A percentile compares a stretch with the other conserved stretches of the same genome.
Evolutionary conservation across 1,140 invertebrate species (phyloP).

Genomic region (Drosophila lowei): DNA sequence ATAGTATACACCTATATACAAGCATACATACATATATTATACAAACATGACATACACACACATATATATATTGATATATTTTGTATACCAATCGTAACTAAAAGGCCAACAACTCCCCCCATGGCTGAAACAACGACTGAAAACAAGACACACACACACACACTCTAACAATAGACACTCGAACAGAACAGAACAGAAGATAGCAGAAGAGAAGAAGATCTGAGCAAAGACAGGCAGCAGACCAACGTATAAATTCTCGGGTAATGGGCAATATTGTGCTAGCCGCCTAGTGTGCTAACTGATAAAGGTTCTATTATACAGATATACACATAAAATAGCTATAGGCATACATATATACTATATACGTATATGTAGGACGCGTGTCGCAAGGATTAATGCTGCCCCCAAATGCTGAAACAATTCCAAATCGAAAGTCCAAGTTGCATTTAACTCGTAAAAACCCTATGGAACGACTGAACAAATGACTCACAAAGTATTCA

Average conservation of each 20-base stretch:
- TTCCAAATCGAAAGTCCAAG: constrained; percentile 38
- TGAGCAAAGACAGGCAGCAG: constrained; percentile 2
- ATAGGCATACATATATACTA: constrained; percentile 28
- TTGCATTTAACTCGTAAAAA: constrained; percentile 34
- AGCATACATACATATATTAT: constrained; percentile 55
- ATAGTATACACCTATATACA: constrained; percentile 43
- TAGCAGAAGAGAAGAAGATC: too few relatives aligned
- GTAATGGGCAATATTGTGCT: constrained; percentile 45
- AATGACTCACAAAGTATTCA: constrained; percentile 2
- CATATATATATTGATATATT: constrained; percentile 48
- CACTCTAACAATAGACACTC: constrained; percentile 32
- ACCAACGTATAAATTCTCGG: constrained; percentile 35
- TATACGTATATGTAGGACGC: constrained; percentile 13
- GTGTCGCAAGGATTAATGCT: constrained; percentile 2
- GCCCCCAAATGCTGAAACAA: constrained; percentile 19
- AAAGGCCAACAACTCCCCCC: constrained; percentile 16
- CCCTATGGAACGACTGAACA: constrained; percentile 24
- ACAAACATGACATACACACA: background rate
- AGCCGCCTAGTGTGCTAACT: constrained; percentile 5
- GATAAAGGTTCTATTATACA: constrained; percentile 42
- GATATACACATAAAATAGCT: constrained; percentile 22
- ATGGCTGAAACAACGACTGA: constrained; percentile 33
- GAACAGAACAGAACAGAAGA: background rate
- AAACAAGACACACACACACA: background rate
- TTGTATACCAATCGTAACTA: constrained; percentile 60